Conservation (phyloP, 92 coral and sea anemone species). For the Zoanthus solanderi region DNA sequence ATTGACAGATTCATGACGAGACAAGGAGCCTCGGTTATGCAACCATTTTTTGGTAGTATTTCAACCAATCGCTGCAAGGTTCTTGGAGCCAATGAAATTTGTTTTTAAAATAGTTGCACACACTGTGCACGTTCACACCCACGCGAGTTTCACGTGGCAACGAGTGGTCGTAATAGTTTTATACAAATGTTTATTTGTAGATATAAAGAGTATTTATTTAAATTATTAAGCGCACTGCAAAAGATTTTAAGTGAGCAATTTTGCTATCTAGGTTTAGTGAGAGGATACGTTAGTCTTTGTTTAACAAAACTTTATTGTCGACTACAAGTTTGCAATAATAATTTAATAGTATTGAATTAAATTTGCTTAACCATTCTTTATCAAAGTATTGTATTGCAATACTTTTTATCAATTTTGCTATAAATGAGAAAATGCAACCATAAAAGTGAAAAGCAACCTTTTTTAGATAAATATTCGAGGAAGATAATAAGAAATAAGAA, state of each 20-base stretch:
- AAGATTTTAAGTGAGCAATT: constrained; percentile 16
- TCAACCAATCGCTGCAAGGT: constrained; percentile 8
- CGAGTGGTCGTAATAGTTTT: constrained; percentile 42
- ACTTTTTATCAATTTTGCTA: constrained; percentile 29
- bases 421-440: constrained; percentile 14
- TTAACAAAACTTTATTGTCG: constrained; percentile 43
- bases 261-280: constrained; percentile 8
- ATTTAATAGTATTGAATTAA: background rate
- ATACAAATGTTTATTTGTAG: constrained; percentile 49
- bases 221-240: constrained; percentile 38
- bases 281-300: constrained; percentile 1
- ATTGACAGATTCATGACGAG: background rate
- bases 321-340: constrained; percentile 28
- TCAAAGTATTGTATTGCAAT: constrained; percentile 2
- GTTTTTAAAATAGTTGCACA: constrained; percentile 30
- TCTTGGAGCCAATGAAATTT: constrained; percentile 30
- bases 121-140: constrained; percentile 35
- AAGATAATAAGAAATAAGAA: background rate
- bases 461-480: constrained; percentile 11
- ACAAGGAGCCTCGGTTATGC: constrained; percentile 3
- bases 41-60: background rate
- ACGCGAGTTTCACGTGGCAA: constrained; percentile 37
- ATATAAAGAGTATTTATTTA: constrained; percentile 53
- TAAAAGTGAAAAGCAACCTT: background rate
- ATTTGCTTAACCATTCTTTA: constrained; percentile 2